These are phyloP conservation scores for Zele albiditarsus DNA, from an alignment of 2,888 invertebrate genomes.

Conservation along the genomic window DNA sequence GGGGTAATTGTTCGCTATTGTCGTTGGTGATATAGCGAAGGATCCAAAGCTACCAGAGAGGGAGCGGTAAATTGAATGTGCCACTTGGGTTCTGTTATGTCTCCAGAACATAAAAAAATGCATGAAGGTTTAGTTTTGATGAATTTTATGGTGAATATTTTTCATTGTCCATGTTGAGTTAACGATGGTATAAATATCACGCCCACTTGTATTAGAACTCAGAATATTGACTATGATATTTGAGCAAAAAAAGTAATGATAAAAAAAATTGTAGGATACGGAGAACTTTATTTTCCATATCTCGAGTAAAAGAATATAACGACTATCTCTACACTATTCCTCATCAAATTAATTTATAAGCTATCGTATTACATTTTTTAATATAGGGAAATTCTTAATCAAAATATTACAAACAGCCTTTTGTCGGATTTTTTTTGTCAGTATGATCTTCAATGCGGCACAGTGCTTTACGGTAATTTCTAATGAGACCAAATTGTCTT, in stretches of 20 bases:
- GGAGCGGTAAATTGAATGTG: not conserved
- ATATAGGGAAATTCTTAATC: no score
- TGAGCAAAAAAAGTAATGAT: not conserved
- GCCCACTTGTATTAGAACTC: constrained; percentile 78
- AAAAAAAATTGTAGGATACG: not conserved
- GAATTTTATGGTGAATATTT: not conserved
- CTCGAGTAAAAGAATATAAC: no score
- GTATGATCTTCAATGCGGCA: no score
- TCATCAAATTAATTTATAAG: no score
- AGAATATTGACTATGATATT: not conserved
- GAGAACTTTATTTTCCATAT: no score
- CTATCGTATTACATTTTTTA: no score
- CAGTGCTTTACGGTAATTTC: no score
- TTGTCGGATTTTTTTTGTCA: no score
- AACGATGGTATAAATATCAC: constrained; percentile 51
- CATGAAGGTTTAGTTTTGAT: not conserved
- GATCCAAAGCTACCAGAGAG: no score
- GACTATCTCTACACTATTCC: no score
- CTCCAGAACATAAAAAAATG: not conserved
- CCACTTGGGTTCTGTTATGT: constrained; percentile 8
- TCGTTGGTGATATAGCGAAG: not conserved
- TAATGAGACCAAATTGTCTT: no score
- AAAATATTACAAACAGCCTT: no score
- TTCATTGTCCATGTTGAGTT: not conserved
- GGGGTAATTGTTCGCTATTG: constrained; percentile 22